These are phyloP conservation scores for Eulithis testata DNA, from an alignment of 2,888 invertebrate genomes.

Conservation along the genomic window DNA sequence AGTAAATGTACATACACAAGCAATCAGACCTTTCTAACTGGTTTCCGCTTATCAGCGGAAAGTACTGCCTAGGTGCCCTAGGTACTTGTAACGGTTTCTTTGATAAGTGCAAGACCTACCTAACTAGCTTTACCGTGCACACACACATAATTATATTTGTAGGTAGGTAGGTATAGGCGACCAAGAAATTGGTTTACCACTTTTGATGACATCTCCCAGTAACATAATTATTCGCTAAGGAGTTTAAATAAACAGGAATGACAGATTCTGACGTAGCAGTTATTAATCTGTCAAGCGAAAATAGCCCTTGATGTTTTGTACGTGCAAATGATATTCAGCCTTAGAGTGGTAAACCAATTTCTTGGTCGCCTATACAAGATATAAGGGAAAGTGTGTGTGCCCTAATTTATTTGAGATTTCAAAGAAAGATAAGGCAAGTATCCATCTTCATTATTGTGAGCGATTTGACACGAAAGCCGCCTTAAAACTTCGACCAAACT, in stretches of 20 bases:
- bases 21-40: background rate
- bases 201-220: no score
- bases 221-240: no score
- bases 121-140: background rate
- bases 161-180: no score
- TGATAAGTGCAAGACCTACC: background rate
- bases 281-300: no score
- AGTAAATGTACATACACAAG: background rate
- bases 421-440: background rate
- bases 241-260: no score
- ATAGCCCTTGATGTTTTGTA: no score
- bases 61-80: background rate
- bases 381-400: background rate
- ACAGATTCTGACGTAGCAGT: no score
- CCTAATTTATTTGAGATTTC: background rate
- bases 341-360: no score
- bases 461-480: conserved; percentile 19
- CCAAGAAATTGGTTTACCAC: no score
- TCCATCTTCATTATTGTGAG: conserved; percentile 29
- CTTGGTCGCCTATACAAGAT: no score
- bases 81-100: background rate
- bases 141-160: no score
- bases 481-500: conserved; percentile 26
- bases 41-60: conserved; percentile 1
- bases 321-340: no score